Evolutionary conservation across 2,113 vertebrate genomes (phyloP), one percentile per base, ranked within the genome.

Genomic region (Sapayoa aenigma): DNA sequence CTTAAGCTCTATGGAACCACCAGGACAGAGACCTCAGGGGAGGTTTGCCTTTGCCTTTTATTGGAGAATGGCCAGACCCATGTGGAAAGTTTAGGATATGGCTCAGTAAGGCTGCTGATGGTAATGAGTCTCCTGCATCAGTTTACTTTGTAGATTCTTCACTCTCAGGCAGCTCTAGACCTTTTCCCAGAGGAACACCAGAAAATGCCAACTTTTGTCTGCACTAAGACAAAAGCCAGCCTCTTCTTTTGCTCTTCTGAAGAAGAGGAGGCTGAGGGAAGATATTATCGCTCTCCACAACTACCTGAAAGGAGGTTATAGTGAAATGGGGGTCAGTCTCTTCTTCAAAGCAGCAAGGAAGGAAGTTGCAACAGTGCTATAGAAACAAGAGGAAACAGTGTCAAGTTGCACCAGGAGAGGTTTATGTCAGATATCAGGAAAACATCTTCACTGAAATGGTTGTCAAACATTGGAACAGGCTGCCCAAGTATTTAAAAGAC

Each of bases 121-220:
- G 30, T 53, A 53, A 62, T 33, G n/a, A 50, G 17, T 81, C 68
- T 84, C 37, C 41, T 81, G 84, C 53, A 25, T 27, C 66, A 55
- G 35, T 78, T 93, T 92, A 52, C 35, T 35, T 44, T 84, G 41
- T 60, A 84, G 56, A 85, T 75, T 78, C 42, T 75, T 80, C 46
- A 44, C 27, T 52, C 33, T 73, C 1, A 2, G 73, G 59, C 31
- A 77, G n/a, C 31, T 80, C 42, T 59, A 27, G 52, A 89, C 33
- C n/a, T 74, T 74, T 11, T 84, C 20, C 13, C 4, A 2, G 42
- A 33, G 74, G 8, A 84, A 60, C 3, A 71, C 39, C 37, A 87
- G 28, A 84, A 89, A 90, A 84, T 3, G 24, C 7, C 21, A 47
- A 69, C 12, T 63, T 72, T 50, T 50, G 2, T 52, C 27, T 66